Conservation (phyloP, 2,113 vertebrate genomes). For the Pelmatolapia mariae region DNA sequence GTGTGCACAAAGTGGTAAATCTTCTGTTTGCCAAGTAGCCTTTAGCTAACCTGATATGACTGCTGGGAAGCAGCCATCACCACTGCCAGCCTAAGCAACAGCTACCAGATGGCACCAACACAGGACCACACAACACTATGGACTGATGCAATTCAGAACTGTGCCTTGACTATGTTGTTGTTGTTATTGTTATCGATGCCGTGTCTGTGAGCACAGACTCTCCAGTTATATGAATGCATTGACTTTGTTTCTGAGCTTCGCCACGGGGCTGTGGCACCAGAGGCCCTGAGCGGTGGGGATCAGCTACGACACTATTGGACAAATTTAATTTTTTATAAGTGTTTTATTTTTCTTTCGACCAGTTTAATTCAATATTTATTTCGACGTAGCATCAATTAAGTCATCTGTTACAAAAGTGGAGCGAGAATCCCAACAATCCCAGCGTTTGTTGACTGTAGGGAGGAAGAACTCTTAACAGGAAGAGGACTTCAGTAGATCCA, state of each 20-base stretch:
- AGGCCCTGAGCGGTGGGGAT: background rate
- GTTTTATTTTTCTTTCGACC: background rate
- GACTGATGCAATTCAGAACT: slow-evolving; percentile 53
- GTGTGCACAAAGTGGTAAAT: background rate
- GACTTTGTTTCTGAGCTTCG: background rate
- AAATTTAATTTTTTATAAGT: background rate
- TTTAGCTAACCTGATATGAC: slow-evolving; percentile 25
- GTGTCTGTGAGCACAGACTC: slow-evolving; percentile 1
- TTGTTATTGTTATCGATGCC: background rate
- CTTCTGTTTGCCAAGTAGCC: slow-evolving; percentile 46
- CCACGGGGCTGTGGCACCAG: background rate
- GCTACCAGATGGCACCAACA: slow-evolving; percentile 1
- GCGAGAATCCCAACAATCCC: background rate
- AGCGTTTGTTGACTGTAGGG: background rate
- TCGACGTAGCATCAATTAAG: background rate
- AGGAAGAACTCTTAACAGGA: background rate
- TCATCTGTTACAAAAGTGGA: background rate
- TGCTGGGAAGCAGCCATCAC: slow-evolving; percentile 28
- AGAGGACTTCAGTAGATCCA: background rate
- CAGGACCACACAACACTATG: background rate
- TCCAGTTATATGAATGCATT: background rate
- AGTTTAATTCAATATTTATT: background rate
- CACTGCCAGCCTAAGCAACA: slow-evolving; percentile 55
- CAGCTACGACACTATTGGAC: background rate
- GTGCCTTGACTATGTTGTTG: slow-evolving; percentile 62